Base-by-base conservation (phyloP, 2,888 invertebrate genomes). In the Andrena dorsata region DNA sequence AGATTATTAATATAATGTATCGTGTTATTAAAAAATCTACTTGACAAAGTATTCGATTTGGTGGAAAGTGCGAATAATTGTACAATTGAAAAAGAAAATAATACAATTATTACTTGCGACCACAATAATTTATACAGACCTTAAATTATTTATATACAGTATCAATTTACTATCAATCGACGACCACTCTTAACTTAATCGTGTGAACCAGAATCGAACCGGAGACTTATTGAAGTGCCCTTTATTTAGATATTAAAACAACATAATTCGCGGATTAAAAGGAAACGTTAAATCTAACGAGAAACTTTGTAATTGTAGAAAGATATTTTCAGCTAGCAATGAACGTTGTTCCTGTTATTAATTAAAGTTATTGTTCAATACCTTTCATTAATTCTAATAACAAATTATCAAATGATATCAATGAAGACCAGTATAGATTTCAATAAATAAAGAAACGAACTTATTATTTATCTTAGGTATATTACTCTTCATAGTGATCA, bases 391-490 rank as follows among this genome's bases (percentile, higher is more conserved):
- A 63, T 56, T 8, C 32, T 30, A 69, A 58, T 26, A 41, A 20
- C 60, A 79, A 20, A 61, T 47, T 49, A 65, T 69, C 47, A 30
- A 58, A 76, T 65, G 74, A 70, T 60, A 49, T 63, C 16, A 73
- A 65, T 70, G 72, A 73, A 56, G 49, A 75, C 26, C 47, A 74
- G 30, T 49, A 72, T 60, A 28, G 20, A 65, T 85, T 88, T 86
- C 74, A 88, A 92, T 91, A 90, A 91, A 91, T 91, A 90, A 88
- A 88, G 83, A 88, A 88, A 85, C 83, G 86, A 90, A 88, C 76
- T 88, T 90, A 89, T 90, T 88, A 80, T 88, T 86, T 76, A 86
- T 82, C 85, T 89, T 85, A 88, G 82, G 83, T 89, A 89, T 87
- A 75, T 86, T 86, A 88, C 88, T 90, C 75, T 78, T 86, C 72